Evolutionary conservation across 2,113 vertebrate genomes (phyloP), one percentile per base, ranked within the genome.

Genomic region (Cynopterus brachyotis): DNA sequence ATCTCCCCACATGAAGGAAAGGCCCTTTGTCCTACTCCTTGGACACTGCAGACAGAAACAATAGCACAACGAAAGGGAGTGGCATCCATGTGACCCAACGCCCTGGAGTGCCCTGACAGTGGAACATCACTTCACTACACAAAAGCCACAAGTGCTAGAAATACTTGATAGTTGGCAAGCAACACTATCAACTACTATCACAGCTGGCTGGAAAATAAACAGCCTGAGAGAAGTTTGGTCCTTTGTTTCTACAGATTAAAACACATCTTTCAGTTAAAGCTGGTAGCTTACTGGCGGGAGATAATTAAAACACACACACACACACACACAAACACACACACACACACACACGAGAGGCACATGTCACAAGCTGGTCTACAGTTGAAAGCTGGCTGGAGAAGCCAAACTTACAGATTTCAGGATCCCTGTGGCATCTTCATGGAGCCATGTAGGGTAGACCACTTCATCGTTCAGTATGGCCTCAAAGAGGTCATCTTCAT

Each of bases 401-500:
- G 37, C 26, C 76, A 84, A 3, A 99, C 99, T 99, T 97, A 99
- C 99, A 15, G 99, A 99, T 98, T 99, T 99, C 70, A 99, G 99
- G 96, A 99, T 99, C 81, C 98, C 98, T 8, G 99, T 99, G 0
- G 99, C 99, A 0, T 99, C 99, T 67, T 98, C 97, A 60, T 99
- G 99, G 45, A 99, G 99, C 99, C 99, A 99, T 0, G 99, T 99
- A 0, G 99, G 99, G 91, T 99, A 99, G 97, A 99, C 97, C 0
- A 99, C 99, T 91, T 99, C 99, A 17, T 99, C 99, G 0, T 99
- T 99, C 84, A 99, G 99, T 89, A 99, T 99, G 87, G 99, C 99
- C 97, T 99, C 99, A 10, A 99, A 99, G 81, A 99, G 99, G 87
- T 99, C 99, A 0, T 99, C 99, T 97, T 99, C 99, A 0, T 99